Conservation (phyloP, 2,888 invertebrate genomes). For the Beris chalybata region DNA sequence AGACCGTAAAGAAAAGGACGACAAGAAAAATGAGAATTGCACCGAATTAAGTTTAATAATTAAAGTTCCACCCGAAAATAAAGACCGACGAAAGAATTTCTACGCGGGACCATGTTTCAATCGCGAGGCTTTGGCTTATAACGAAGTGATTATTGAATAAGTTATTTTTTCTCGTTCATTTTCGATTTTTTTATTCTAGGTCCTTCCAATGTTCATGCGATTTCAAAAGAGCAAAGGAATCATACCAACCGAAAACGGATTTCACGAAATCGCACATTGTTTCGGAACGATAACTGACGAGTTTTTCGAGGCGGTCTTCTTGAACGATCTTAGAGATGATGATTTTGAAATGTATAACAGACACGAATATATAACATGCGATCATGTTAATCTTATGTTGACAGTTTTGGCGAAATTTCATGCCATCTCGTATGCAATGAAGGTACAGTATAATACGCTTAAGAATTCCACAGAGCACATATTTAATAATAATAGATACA, state of each 20-base stretch:
- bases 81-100: slow-evolving; percentile 47
- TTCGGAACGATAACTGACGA: slow-evolving; percentile 47
- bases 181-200: slow-evolving; percentile 36
- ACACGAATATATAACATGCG: slow-evolving; percentile 50
- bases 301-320: slow-evolving; percentile 55
- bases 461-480: no score
- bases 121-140: slow-evolving; percentile 48
- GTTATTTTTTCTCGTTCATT: neutral
- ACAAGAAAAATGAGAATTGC: neutral
- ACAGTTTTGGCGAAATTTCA: slow-evolving; percentile 58
- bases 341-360: slow-evolving; percentile 57
- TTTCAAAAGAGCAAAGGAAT: slow-evolving; percentile 47
- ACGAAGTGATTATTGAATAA: slow-evolving; percentile 41
- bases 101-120: slow-evolving; percentile 48
- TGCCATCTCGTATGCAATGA: slow-evolving; percentile 57
- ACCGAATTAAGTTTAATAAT: slow-evolving; percentile 43
- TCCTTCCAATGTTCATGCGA: slow-evolving; percentile 45
- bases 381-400: slow-evolving; percentile 53
- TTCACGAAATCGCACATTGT: slow-evolving; percentile 45
- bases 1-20: neutral
- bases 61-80: slow-evolving; percentile 50
- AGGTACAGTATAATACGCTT: slow-evolving; percentile 38
- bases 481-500: no score
- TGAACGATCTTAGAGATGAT: slow-evolving; percentile 57
- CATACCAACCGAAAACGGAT: slow-evolving; percentile 39